These are phyloP conservation scores for Epinephelus cyanopodus DNA, from an alignment of 2,113 vertebrate species.

Conservation along the genomic window DNA sequence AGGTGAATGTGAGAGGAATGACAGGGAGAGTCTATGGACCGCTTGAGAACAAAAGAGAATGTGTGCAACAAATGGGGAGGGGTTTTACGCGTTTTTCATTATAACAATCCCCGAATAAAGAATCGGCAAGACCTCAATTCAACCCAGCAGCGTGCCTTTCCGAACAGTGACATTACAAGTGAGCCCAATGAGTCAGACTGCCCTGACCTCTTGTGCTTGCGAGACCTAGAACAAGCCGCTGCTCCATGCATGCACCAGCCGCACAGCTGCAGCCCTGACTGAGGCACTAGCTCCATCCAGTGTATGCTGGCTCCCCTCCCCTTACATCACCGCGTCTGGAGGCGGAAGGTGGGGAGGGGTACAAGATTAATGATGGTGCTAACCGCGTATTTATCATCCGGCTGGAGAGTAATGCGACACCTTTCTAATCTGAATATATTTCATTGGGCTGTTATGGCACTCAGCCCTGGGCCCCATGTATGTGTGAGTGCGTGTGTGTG, in stretches of 20 bases:
- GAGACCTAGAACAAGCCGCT: slow-evolving; percentile 34
- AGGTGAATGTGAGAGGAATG: slow-evolving; percentile 33
- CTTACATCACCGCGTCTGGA: slow-evolving; percentile 62
- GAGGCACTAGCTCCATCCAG: slow-evolving; percentile 70
- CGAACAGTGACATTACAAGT: slow-evolving; percentile 28
- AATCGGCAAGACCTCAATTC: slow-evolving; percentile 8
- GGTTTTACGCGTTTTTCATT: background rate
- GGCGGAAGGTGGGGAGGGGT: slow-evolving; percentile 73
- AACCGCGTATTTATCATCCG: slow-evolving; percentile 83
- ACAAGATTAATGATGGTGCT: slow-evolving; percentile 82
- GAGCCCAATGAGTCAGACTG: slow-evolving; percentile 35
- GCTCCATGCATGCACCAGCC: slow-evolving; percentile 35
- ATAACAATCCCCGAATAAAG: slow-evolving; percentile 22
- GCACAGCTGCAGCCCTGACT: slow-evolving; percentile 32
- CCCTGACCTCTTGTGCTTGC: slow-evolving; percentile 50
- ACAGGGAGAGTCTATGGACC: background rate
- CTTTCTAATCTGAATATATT: slow-evolving; percentile 87
- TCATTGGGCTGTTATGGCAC: slow-evolving; percentile 83
- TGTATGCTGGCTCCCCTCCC: slow-evolving; percentile 50
- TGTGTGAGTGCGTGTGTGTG: slow-evolving; percentile 45
- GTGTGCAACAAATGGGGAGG: slow-evolving; percentile 9
- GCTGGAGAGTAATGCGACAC: slow-evolving; percentile 83
- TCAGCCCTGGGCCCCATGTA: slow-evolving; percentile 68
- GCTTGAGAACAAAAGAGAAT: slow-evolving; percentile 23
- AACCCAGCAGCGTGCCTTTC: slow-evolving; percentile 6